Evolutionary conservation across 2,888 invertebrate species (phyloP).

Genomic region (Gerris lacustris): DNA sequence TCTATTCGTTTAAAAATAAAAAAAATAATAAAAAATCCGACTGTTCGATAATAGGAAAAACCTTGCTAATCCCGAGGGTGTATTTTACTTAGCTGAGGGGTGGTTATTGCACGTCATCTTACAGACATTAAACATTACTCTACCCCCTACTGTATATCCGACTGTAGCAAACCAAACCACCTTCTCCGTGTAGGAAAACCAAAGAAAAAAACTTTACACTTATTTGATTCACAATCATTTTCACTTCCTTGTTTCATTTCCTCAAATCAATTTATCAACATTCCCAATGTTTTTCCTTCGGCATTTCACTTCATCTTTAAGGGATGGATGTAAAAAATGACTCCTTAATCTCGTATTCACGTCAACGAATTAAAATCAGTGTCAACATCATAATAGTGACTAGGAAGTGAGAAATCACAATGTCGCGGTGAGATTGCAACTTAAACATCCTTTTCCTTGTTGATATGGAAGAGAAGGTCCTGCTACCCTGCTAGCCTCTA

Average conservation of each 20-base stretch:
- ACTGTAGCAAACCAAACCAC: too few relatives aligned
- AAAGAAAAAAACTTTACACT: background rate
- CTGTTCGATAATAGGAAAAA: too few relatives aligned
- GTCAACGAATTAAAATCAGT: background rate
- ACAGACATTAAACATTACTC: background rate
- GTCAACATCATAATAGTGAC: background rate
- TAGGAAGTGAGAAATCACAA: background rate
- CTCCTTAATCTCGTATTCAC: background rate
- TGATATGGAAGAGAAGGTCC: too few relatives aligned
- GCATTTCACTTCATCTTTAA: background rate
- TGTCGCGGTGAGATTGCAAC: background rate
- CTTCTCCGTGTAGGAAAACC: too few relatives aligned
- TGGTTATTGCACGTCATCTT: slow-evolving; percentile 1
- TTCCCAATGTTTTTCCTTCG: background rate
- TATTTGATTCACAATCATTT: background rate
- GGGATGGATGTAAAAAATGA: background rate
- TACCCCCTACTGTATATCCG: too few relatives aligned
- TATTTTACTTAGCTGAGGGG: background rate
- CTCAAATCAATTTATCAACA: background rate
- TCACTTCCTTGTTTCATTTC: slow-evolving; percentile 1
- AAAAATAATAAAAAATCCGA: too few relatives aligned
- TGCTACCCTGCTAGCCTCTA: too few relatives aligned
- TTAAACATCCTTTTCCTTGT: background rate
- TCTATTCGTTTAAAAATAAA: too few relatives aligned
- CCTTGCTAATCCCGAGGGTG: too few relatives aligned